phyloP scores from a whole-genome alignment of 2,888 invertebrate genomes.

The Nomada ferruginata region DNA sequence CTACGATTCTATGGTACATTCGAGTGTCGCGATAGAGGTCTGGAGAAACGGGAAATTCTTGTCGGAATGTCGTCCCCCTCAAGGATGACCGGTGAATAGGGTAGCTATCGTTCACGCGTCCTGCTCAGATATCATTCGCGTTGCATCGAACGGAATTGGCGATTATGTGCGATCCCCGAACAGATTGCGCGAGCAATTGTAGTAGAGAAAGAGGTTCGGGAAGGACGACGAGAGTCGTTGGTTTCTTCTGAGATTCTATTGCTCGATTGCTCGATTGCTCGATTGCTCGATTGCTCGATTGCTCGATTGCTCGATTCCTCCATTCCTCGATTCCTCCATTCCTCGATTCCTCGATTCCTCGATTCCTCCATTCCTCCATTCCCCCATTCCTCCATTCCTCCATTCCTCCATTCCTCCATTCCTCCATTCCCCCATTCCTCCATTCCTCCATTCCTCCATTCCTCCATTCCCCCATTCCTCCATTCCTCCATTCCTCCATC shows the following conservation, averaged over 20 bases:
- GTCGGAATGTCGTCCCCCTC: slow-evolving; percentile 69
- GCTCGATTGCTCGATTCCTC: too few species aligned
- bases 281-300: too few species aligned
- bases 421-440: too few species aligned
- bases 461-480: background rate
- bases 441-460: too few species aligned
- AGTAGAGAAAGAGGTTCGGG: too few species aligned
- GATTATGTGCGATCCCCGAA: background rate
- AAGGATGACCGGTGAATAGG: slow-evolving; percentile 72
- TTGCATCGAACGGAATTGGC: background rate
- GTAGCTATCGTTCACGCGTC: slow-evolving; percentile 27
- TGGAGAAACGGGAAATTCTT: slow-evolving; percentile 71
- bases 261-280: too few species aligned
- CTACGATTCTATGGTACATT: background rate
- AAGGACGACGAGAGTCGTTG: too few species aligned
- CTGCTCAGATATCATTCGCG: slow-evolving; percentile 30
- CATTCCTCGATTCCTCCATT: too few species aligned
- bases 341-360: too few species aligned
- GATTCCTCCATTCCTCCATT: too few species aligned
- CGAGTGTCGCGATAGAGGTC: slow-evolving; percentile 26
- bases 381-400: too few species aligned
- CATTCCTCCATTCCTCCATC: background rate
- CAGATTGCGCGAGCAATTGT: background rate
- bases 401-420: too few species aligned
- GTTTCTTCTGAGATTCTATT: background rate